phyloP scores from a whole-genome alignment of 2,113 vertebrate species.

The Datnioides undecimradiatus region DNA sequence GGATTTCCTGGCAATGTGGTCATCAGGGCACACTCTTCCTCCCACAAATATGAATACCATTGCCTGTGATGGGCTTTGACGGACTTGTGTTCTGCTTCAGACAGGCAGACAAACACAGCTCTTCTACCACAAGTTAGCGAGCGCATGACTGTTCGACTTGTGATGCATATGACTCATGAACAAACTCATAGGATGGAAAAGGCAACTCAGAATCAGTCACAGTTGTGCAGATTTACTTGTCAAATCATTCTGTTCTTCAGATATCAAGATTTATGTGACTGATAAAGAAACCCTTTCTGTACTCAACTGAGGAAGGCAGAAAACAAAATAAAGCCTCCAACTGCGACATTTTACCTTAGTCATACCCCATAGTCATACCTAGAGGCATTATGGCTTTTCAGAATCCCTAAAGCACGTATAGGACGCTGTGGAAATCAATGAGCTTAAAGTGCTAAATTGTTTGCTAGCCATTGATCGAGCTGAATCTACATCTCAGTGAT shows the following conservation, averaged over 20 bases:
- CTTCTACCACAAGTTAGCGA: slow-evolving; percentile 4
- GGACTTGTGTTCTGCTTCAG: slow-evolving; percentile 23
- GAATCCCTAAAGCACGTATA: slow-evolving; percentile 51
- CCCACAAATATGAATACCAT: slow-evolving; percentile 32
- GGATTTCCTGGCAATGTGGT: slow-evolving; percentile 66
- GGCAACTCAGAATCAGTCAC: slow-evolving; percentile 44
- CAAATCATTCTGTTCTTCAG: slow-evolving; percentile 51
- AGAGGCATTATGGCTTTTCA: slow-evolving; percentile 47
- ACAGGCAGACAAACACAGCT: slow-evolving; percentile 26
- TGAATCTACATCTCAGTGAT: slow-evolving; percentile 68
- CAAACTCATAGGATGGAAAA: slow-evolving; percentile 44
- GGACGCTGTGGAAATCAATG: slow-evolving; percentile 69
- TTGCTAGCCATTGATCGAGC: slow-evolving; percentile 60
- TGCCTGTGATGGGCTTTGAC: slow-evolving; percentile 29
- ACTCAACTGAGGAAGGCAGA: slow-evolving; percentile 30
- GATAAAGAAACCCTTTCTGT: slow-evolving; percentile 51
- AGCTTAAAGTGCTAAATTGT: slow-evolving; percentile 67
- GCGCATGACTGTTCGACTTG: slow-evolving; percentile 45
- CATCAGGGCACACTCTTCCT: slow-evolving; percentile 56
- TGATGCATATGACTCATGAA: slow-evolving; percentile 55
- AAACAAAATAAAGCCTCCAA: slow-evolving; percentile 43
- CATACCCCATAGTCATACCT: slow-evolving; percentile 52
- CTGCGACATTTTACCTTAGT: slow-evolving; percentile 30
- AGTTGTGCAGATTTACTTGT: slow-evolving; percentile 38
- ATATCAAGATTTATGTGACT: slow-evolving; percentile 48